Base-by-base conservation (phyloP, 2,797 vertebrate species). In the Catostomus latipinnis region DNA sequence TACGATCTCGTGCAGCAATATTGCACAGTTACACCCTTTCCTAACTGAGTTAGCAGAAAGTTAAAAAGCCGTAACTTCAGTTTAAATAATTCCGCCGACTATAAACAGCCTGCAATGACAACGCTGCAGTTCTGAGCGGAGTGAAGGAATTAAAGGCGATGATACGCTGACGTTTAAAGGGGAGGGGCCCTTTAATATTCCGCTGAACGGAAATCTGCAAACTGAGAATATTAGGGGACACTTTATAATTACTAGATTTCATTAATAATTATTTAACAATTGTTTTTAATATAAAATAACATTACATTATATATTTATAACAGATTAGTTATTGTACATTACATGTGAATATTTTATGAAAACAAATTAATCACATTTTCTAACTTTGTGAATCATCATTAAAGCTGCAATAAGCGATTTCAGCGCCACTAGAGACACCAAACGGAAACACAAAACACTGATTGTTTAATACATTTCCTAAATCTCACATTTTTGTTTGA, bases 101-200 rank as follows among this genome's bases (percentile, higher is more conserved):
- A 9, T 87, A 88, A 87, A 67, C 63, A 52, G 18, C 50, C 56
- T 46, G 67, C 50, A 65, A 87, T 71, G 89, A 90, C 88, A 87
- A 87, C 90, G 74, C 86, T 60, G 84, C 82, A 83, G 62, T 4
- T 48, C 14, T 10, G 74, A 45, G 46, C n/a, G 45, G 34, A 9
- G 18, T 43, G 46, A 2, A n/a, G 22, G 0, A 6, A 12, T 87
- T 87, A 87, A 88, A 87, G 86, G 84, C 80, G 56, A 81, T 10
- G 86, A 62, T 45, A 58, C 66, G 11, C 77, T 80, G 43, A 53
- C 84, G 14, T 53, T 91, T 92, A 91, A 93, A 92, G 90, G 91
- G 91, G 89, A 67, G 78, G 81, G 12, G 4, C 7, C 34, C 5
- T 6, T 58, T 14, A 45, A 56, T n/a, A 58, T 43, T 5, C 58